phyloP scores from a whole-genome alignment of 2,113 vertebrate species.

The Tenebrosternarchus preto region DNA sequence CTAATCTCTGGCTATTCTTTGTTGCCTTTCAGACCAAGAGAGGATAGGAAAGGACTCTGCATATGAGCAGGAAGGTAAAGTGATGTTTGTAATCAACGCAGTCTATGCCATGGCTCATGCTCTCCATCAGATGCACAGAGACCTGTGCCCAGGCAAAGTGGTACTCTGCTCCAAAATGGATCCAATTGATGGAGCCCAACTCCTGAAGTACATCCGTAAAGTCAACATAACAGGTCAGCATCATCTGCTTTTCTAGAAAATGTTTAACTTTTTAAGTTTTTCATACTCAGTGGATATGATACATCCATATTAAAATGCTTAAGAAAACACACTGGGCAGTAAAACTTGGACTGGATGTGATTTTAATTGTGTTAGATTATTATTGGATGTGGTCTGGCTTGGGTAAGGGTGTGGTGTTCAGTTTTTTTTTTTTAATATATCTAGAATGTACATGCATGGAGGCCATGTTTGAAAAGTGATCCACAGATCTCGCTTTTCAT shows the following conservation, averaged over 20 bases:
- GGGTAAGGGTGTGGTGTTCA: not conserved
- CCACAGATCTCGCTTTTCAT: conserved; percentile 22
- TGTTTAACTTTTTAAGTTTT: not conserved
- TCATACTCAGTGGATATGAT: no score
- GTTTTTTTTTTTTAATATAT: not conserved
- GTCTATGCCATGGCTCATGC: conserved; percentile 96
- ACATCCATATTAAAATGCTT: no score
- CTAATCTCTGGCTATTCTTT: conserved; percentile 6
- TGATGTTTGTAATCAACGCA: conserved; percentile 95
- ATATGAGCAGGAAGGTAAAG: conserved; percentile 96
- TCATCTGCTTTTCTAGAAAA: not conserved
- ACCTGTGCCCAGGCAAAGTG: conserved; percentile 88
- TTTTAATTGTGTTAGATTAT: no score
- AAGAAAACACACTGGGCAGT: no score
- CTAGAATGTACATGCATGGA: not conserved
- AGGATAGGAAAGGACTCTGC: conserved; percentile 91
- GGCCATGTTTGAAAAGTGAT: conserved; percentile 17
- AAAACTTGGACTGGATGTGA: no score
- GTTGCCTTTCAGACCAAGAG: conserved; percentile 82
- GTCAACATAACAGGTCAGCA: conserved; percentile 92
- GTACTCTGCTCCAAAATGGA: conserved; percentile 92
- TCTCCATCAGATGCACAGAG: conserved; percentile 92
- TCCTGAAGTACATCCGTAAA: conserved; percentile 92
- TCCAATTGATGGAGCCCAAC: conserved; percentile 87
- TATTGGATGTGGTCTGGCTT: not conserved